These are phyloP conservation scores for Acholoe squamosa DNA, from an alignment of 2,888 invertebrate genomes.

Conservation along the genomic window DNA sequence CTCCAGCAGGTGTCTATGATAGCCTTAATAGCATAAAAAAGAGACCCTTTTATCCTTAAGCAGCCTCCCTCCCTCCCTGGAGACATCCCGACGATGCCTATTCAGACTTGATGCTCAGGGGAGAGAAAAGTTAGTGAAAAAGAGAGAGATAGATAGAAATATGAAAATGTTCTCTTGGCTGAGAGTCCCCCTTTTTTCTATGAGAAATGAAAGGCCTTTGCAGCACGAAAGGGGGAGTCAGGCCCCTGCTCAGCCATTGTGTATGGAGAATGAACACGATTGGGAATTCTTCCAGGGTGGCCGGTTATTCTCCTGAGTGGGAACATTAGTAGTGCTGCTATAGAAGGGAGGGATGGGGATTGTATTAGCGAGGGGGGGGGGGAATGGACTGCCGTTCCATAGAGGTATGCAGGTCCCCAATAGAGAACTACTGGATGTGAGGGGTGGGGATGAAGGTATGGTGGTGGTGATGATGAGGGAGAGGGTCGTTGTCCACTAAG, in stretches of 20 bases:
- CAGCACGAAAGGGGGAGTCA: too few species aligned
- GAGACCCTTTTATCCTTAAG: neutral
- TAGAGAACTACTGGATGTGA: neutral
- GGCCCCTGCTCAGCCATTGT: neutral
- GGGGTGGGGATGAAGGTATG: neutral
- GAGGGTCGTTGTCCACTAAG: conserved; percentile 21
- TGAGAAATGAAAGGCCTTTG: too few species aligned
- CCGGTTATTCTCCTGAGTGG: neutral
- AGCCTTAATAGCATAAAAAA: conserved; percentile 2
- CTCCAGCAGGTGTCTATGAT: conserved; percentile 19
- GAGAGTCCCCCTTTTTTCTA: too few species aligned
- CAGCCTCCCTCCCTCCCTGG: neutral
- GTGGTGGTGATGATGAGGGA: neutral
- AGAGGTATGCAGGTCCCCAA: neutral
- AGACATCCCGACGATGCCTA: neutral
- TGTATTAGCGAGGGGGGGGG: neutral
- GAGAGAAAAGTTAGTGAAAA: too few species aligned
- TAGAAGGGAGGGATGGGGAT: neutral
- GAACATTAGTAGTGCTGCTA: neutral
- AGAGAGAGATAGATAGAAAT: too few species aligned
- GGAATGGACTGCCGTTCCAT: neutral
- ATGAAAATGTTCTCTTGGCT: too few species aligned
- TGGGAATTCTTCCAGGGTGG: neutral
- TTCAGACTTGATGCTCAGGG: too few species aligned
- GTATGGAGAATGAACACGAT: neutral